phyloP scores from a whole-genome alignment of 1,140 invertebrate species.

The Aporrectodea caliginosa region DNA sequence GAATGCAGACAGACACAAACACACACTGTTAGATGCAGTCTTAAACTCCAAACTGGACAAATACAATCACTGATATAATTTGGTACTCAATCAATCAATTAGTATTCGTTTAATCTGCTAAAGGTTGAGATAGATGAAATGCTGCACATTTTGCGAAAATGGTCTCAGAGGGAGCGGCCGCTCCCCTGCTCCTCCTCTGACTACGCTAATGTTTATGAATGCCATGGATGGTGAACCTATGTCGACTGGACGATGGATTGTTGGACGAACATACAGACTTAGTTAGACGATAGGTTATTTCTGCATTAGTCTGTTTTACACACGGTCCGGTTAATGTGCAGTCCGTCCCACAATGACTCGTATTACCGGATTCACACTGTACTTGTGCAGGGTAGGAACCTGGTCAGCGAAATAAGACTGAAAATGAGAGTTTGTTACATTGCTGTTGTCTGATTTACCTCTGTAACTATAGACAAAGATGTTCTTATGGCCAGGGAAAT shows the following conservation, averaged over 20 bases:
- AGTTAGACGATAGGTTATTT: too few species aligned
- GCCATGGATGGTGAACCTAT: too few species aligned
- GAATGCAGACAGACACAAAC: background rate
- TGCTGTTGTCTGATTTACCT: conserved; percentile 39
- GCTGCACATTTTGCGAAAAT: conserved; percentile 1
- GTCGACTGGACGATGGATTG: too few species aligned
- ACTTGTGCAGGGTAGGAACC: background rate
- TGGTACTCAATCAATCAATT: background rate
- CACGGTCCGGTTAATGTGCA: too few species aligned
- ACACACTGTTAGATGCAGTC: background rate
- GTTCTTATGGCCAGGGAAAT: conserved; percentile 78
- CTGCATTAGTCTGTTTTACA: too few species aligned
- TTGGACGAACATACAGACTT: too few species aligned
- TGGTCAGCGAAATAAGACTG: background rate
- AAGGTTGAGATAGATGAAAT: background rate
- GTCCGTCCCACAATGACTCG: background rate
- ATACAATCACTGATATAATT: too few species aligned
- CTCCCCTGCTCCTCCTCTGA: background rate
- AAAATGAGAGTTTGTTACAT: background rate
- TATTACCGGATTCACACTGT: background rate
- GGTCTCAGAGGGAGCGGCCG: background rate
- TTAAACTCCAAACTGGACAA: background rate
- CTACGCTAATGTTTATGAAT: too few species aligned
- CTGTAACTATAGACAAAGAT: conserved; percentile 95
- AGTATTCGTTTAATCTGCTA: background rate